Evolutionary conservation across 2,888 invertebrate genomes (phyloP).

Genomic region (Scaptomyza flava): DNA sequence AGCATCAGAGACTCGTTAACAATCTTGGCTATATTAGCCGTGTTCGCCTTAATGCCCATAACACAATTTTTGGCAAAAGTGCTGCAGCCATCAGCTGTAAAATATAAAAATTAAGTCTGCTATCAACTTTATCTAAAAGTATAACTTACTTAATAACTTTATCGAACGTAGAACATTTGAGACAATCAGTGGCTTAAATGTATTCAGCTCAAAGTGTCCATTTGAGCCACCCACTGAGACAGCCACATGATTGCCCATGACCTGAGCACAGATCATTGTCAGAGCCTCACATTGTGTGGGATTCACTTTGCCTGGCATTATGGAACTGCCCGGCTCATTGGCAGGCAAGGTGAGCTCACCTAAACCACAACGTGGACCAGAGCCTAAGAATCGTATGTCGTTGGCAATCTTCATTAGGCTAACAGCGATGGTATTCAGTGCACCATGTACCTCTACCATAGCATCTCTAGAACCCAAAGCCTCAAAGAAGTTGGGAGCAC

Average conservation of each 20-base stretch:
- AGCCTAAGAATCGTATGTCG: constrained; percentile 95
- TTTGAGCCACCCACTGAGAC: constrained; percentile 95
- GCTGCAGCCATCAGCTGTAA: constrained; percentile 89
- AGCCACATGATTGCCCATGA: constrained; percentile 99
- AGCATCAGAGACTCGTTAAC: constrained; percentile 97
- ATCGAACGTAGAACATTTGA: constrained; percentile 95
- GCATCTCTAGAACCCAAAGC: constrained; percentile 97
- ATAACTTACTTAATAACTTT: constrained; percentile 89
- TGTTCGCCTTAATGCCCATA: constrained; percentile 91
- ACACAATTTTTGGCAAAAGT: constrained; percentile 95
- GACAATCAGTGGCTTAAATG: constrained; percentile 98
- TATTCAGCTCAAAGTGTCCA: constrained; percentile 99
- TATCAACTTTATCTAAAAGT: not conserved
- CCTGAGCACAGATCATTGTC: constrained; percentile 97
- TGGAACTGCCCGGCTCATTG: constrained; percentile 99
- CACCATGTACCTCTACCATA: constrained; percentile 97
- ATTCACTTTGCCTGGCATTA: constrained; percentile 99
- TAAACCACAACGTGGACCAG: constrained; percentile 97
- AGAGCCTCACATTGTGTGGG: constrained; percentile 99
- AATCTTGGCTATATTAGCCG: constrained; percentile 90
- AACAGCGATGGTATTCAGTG: constrained; percentile 94
- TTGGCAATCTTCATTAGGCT: constrained; percentile 98
- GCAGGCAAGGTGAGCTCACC: constrained; percentile 97
- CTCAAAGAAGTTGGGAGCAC: constrained; percentile 99
- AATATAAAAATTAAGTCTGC: too few relatives aligned